Evolutionary conservation across 2,888 invertebrate species (phyloP), one percentile per base, ranked within the genome.

Genomic region (Dicyrtomina minuta): DNA sequence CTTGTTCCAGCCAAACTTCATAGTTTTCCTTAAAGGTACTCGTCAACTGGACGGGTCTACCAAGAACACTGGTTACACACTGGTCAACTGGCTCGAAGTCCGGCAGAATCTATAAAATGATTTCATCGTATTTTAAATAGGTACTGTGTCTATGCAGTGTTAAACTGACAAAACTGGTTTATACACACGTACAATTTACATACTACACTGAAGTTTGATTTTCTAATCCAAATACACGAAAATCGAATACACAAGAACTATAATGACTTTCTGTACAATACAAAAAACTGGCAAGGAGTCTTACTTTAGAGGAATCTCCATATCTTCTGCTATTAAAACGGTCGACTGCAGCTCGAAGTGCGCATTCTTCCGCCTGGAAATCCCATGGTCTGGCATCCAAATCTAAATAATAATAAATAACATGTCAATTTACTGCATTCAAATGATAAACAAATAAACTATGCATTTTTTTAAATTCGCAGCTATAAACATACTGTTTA

Each of bases 351-450:
- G 92, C 90, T 72, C 97, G 87, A 70, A 99, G 84, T 13, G 94
- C 90, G 82, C 96, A 95, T 81, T 99, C 99, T 82, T 99, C 98
- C 41, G 93, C 94, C 84, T 99, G 87, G 79, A 94, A 98, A 82
- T 99, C 97, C 96, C 96, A 97, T 0, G 97, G 97, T 72, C 96
- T 87, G 0, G 96, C 96, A 84, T 98, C 96, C 79, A 97, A 88
- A 85, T 97, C 93, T 88, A 75, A 41, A 78, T 62, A 43, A 12
- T 60, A 62, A 44, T 15, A 20, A 65, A 58, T 62, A 26, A 44
- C 27, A n/a, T n/a, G 33, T 33, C 8, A 33, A 8, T 33, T 33
- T 33, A 33, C 33, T n/a, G 53, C 49, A 24, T 60, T 66, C 17
- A 20, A 27, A 10, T 56, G 26, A 24, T 10, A 6, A 26, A n/a